Percentiles rank a stretch among this genome's conserved stretches.
phyloP scores from a whole-genome alignment of 2,888 invertebrate species.

The Mermis nigrescens region DNA sequence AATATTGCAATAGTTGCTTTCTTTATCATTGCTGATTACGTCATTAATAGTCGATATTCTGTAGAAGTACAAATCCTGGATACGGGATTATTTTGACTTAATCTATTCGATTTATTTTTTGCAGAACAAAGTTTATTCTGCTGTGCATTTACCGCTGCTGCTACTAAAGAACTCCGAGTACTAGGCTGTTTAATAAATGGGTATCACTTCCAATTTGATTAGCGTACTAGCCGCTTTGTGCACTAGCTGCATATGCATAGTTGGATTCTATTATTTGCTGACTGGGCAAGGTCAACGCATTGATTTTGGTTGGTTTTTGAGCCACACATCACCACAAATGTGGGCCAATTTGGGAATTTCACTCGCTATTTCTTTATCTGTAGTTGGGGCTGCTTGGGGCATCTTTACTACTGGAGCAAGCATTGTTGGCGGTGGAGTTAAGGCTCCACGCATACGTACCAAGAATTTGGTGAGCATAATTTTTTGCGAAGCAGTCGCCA shows the following conservation, averaged over 20 bases:
- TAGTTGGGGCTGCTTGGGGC: slow-evolving; percentile 82
- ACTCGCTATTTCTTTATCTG: slow-evolving; percentile 74
- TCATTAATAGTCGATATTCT: too few species aligned
- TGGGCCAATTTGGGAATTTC: slow-evolving; percentile 82
- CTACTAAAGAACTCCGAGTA: too few species aligned
- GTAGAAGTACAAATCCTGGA: too few species aligned
- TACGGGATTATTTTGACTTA: too few species aligned
- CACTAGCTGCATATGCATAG: not conserved
- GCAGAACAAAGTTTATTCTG: too few species aligned
- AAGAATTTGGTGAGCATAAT: slow-evolving; percentile 96
- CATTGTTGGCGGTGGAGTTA: slow-evolving; percentile 87
- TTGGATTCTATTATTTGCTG: not conserved
- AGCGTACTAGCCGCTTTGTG: not conserved
- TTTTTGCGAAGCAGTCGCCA: slow-evolving; percentile 96
- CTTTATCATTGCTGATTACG: too few species aligned
- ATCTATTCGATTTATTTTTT: too few species aligned
- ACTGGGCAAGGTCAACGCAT: slow-evolving; percentile 1
- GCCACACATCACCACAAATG: slow-evolving; percentile 74
- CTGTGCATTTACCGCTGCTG: too few species aligned
- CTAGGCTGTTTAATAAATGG: too few species aligned
- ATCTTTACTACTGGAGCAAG: slow-evolving; percentile 85
- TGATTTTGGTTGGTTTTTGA: slow-evolving; percentile 46
- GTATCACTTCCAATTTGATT: not conserved
- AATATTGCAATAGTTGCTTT: too few species aligned
- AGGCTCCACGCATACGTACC: slow-evolving; percentile 88